These are phyloP conservation scores for Noctilio leporinus DNA, from an alignment of 2,113 vertebrate species.

Conservation along the genomic window DNA sequence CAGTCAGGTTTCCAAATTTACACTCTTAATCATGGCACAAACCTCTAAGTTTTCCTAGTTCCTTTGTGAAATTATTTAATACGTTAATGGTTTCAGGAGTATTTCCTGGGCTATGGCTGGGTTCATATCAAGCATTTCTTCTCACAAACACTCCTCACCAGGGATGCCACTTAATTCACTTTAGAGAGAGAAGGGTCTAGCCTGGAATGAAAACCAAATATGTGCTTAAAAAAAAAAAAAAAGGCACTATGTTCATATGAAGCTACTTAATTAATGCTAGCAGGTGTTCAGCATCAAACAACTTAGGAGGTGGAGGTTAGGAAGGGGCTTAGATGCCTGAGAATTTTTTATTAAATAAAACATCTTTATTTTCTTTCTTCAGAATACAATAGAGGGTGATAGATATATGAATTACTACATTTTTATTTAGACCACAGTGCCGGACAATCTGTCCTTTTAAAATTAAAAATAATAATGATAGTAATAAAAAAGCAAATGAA, in stretches of 20 bases:
- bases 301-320: too few relatives aligned
- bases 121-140: background rate
- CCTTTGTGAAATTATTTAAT: conserved; percentile 22
- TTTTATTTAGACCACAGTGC: background rate
- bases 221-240: background rate
- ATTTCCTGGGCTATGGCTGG: background rate
- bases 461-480: background rate
- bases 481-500: background rate
- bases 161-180: background rate
- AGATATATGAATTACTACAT: background rate
- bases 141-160: background rate
- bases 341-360: background rate
- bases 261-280: background rate
- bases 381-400: background rate
- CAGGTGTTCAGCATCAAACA: background rate
- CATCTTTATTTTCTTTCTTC: background rate
- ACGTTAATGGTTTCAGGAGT: background rate
- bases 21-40: background rate
- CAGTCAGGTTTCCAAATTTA: background rate
- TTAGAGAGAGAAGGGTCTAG: background rate
- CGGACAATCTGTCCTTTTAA: background rate
- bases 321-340: background rate
- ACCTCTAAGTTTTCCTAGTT: background rate
- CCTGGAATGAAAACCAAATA: background rate
- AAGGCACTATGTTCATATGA: background rate